Base-by-base conservation (phyloP, 2,113 vertebrate genomes). In the Narcine bancroftii region DNA sequence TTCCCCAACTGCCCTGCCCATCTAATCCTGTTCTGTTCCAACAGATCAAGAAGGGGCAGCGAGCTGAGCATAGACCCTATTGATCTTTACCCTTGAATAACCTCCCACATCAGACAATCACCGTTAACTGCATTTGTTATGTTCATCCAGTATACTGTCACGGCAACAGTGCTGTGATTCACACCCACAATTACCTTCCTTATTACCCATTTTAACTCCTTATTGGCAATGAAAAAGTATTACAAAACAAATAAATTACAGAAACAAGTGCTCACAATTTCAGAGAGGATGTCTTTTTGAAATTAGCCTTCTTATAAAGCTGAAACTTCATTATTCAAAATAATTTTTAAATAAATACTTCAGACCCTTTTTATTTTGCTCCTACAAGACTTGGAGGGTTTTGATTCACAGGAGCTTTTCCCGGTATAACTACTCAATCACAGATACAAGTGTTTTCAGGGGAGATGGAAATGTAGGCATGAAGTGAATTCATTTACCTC, bases 81-180 rank as follows among this genome's bases (percentile, higher is more conserved):
- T 91, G 87, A 91, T 91, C 87, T n/a, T 45, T 39, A 63, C 63
- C 69, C 87, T 66, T 42, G 87, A 91, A 69, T 39, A 66, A 39
- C 63, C 60, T 66, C 87, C 87, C 63, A 91, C 87, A 65, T 89
- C 60, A 91, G 87, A 91, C 60, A 66, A 39, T 66, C 87, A 69
- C 85, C 9, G 60, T 65, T 69, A 91, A n/a, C 81, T 91, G 60
- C 87, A 45, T 36, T 3, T 45, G 87, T 91, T 39, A 91, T 21
- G 10, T 91, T 91, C 26, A 69, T 91, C 21, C 60, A 3, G 63
- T 19, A 83, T 1, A 33, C 65, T 69, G 63, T 63, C 87, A 91
- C 45, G 87, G 45, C 87, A 91, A 91, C 87, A 66, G 63, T 7
- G n/a, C 36, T 66, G 36, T n/a, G 42, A 91, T 66, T 66, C 87